Percentiles rank a stretch among this genome's conserved stretches.
phyloP scores from a whole-genome alignment of 2,888 invertebrate species.

The Drosophila setosimentum region DNA sequence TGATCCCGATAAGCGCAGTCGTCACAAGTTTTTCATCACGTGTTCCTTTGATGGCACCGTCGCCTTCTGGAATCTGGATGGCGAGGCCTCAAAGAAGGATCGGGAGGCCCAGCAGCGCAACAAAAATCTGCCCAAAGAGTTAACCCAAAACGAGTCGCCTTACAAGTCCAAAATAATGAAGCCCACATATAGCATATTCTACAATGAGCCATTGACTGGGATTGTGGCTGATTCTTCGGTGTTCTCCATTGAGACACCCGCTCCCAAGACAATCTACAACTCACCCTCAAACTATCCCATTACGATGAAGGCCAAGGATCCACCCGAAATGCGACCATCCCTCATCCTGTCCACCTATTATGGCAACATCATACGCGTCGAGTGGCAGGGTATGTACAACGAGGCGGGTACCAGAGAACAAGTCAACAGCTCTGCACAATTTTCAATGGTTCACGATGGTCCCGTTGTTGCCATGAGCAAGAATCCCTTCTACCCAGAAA shows the following conservation, averaged over 20 bases:
- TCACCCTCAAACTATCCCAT: conserved; percentile 70
- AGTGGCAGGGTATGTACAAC: conserved; percentile 90
- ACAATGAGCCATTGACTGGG: conserved; percentile 85
- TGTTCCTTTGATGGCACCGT: conserved; percentile 89
- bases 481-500: conserved; percentile 88
- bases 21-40: conserved; percentile 88
- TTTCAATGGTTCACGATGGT: conserved; percentile 89
- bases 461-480: conserved; percentile 87
- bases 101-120: conserved; percentile 42
- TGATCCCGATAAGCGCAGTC: conserved; percentile 83
- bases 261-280: conserved; percentile 29
- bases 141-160: conserved; percentile 87
- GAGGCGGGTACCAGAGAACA: conserved; percentile 87
- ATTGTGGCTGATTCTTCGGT: conserved; percentile 78
- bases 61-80: conserved; percentile 90
- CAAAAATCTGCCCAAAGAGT: conserved; percentile 86
- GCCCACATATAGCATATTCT: conserved; percentile 87
- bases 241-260: conserved; percentile 59
- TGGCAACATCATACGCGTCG: conserved; percentile 75
- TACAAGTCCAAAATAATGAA: conserved; percentile 88
- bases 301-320: conserved; percentile 52
- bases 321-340: conserved; percentile 66
- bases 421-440: conserved; percentile 83
- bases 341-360: conserved; percentile 79
- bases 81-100: conserved; percentile 49